phyloP scores from a whole-genome alignment of 37 sponge, comb jelly and placozoan species.

The Chondrosia reniformis region DNA sequence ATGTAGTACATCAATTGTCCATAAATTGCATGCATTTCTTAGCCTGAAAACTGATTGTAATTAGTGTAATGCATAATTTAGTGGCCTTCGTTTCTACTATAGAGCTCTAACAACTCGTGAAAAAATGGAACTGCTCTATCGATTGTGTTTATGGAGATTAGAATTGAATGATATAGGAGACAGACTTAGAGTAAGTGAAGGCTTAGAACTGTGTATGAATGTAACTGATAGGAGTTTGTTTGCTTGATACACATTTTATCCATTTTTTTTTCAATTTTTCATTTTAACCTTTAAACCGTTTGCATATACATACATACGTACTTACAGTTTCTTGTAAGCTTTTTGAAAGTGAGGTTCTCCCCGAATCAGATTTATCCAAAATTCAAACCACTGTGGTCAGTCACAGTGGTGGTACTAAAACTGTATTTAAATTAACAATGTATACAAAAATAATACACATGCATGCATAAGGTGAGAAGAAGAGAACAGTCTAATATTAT shows the following conservation, averaged over 20 bases:
- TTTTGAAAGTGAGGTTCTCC: background rate
- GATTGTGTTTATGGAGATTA: constrained; percentile 78
- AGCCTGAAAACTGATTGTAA: too few relatives aligned
- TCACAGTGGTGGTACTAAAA: too few relatives aligned
- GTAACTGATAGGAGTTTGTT: background rate
- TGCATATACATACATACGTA: background rate
- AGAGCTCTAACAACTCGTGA: constrained; percentile 43
- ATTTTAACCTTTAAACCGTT: background rate
- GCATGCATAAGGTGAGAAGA: too few relatives aligned
- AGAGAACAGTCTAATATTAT: too few relatives aligned
- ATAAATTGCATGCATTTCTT: too few relatives aligned
- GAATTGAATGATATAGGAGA: constrained; percentile 84
- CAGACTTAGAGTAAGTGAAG: constrained; percentile 43
- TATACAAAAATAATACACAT: too few relatives aligned
- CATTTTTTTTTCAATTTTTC: background rate
- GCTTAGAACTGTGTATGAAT: background rate
- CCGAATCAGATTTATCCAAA: too few relatives aligned
- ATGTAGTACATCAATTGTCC: too few relatives aligned
- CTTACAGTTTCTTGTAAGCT: background rate
- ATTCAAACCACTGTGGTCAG: too few relatives aligned
- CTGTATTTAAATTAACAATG: too few relatives aligned
- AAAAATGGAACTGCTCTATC: constrained; percentile 63
- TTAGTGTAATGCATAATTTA: background rate
- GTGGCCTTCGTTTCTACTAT: constrained; percentile 18
- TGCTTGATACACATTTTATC: background rate